phyloP scores from a whole-genome alignment of 2,888 invertebrate genomes.

The Leucania comma region DNA sequence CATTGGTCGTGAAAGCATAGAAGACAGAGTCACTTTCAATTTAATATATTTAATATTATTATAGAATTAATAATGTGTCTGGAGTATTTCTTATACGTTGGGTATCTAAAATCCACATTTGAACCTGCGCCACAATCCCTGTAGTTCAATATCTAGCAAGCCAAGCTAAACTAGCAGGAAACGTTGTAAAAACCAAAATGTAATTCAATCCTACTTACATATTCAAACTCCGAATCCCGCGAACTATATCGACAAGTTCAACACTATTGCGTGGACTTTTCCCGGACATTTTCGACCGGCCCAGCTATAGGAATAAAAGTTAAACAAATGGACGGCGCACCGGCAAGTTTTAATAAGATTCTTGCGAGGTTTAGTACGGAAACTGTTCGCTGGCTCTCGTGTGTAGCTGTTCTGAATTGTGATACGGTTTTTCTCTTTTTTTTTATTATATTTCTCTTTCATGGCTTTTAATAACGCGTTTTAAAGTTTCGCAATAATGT shows the following conservation, averaged over 20 bases:
- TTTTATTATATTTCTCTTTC: slow-evolving; percentile 62
- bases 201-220: slow-evolving; percentile 22
- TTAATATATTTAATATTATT: too few relatives aligned
- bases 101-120: too few relatives aligned
- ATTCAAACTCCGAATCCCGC: slow-evolving; percentile 39
- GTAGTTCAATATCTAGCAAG: background rate
- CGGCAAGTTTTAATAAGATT: slow-evolving; percentile 77
- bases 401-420: slow-evolving; percentile 63
- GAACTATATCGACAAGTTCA: slow-evolving; percentile 57
- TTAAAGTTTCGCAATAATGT: slow-evolving; percentile 66
- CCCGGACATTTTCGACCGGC: slow-evolving; percentile 61
- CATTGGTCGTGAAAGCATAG: too few relatives aligned
- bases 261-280: slow-evolving; percentile 58
- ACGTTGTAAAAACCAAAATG: slow-evolving; percentile 2
- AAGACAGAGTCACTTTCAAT: too few relatives aligned
- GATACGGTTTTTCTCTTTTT: slow-evolving; percentile 60
- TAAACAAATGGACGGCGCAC: slow-evolving; percentile 71
- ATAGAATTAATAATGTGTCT: too few relatives aligned
- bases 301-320: slow-evolving; percentile 71
- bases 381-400: slow-evolving; percentile 68
- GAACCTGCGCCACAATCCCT: too few relatives aligned
- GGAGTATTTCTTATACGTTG: too few relatives aligned
- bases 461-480: slow-evolving; percentile 65
- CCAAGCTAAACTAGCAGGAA: background rate
- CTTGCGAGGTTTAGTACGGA: slow-evolving; percentile 67